phyloP scores from a whole-genome alignment of 2,113 vertebrate species.

The Laterallus jamaicensis region DNA sequence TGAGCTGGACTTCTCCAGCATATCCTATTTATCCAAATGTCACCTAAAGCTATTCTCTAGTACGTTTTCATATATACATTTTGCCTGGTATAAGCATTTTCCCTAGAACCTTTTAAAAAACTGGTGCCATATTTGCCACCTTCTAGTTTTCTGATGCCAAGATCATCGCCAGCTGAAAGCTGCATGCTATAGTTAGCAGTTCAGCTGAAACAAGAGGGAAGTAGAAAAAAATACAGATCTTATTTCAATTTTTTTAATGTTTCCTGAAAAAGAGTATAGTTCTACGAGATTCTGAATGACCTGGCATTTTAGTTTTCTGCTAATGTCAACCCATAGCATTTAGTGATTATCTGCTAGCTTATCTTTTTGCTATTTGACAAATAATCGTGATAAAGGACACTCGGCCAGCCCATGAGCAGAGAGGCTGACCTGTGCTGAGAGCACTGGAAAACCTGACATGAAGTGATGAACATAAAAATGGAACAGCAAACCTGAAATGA shows the following conservation, averaged over 20 bases:
- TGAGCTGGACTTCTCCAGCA: background rate
- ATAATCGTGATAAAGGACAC: background rate
- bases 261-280: background rate
- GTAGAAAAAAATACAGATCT: background rate
- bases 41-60: background rate
- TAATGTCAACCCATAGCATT: background rate
- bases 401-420: background rate
- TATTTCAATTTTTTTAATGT: background rate
- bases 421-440: background rate
- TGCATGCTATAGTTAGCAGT: background rate
- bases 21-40: background rate
- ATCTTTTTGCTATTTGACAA: constrained; percentile 16
- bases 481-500: background rate
- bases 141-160: constrained; percentile 29
- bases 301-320: constrained; percentile 24
- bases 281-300: constrained; percentile 13
- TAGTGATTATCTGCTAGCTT: constrained; percentile 42
- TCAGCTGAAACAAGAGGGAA: constrained; percentile 6
- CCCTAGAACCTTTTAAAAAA: background rate
- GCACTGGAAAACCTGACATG: background rate
- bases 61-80: background rate
- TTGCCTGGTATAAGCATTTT: constrained; percentile 20
- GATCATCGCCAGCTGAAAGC: constrained; percentile 1
- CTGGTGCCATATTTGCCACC: background rate
- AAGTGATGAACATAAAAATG: background rate